Evolutionary conservation across 2,888 invertebrate genomes (phyloP), one percentile per base, ranked within the genome.

Genomic region (Caenorhabditis parvicauda): DNA sequence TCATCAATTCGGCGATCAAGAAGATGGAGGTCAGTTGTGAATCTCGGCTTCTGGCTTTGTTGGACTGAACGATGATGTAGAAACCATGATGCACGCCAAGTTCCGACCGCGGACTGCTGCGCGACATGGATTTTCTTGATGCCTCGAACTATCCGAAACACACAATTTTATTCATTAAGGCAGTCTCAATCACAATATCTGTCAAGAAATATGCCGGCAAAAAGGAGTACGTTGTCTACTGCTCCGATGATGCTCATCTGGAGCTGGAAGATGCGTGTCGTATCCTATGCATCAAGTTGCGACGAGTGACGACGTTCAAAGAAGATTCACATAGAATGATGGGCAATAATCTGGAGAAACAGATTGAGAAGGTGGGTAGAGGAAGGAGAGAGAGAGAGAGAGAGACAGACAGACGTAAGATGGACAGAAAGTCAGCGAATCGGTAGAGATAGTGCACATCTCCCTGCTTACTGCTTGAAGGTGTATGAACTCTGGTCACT

Each of bases 361-460:
- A 63, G 28, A 48, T 63, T 19, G 55, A 28, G 17, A 63, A 63
- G 21, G 46, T 46, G n/a, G n/a, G n/a, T n/a, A n/a, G n/a, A n/a
- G n/a, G n/a, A n/a, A n/a, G n/a, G n/a, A n/a, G n/a, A n/a, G n/a
- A n/a, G n/a, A n/a, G n/a, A n/a, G n/a, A n/a, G n/a, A n/a, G n/a
- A n/a, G n/a, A n/a, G n/a, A n/a, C n/a, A n/a, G n/a, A n/a, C n/a
- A n/a, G n/a, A n/a, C n/a, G n/a, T n/a, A n/a, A n/a, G n/a, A n/a
- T n/a, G n/a, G n/a, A n/a, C n/a, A n/a, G n/a, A n/a, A n/a, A n/a
- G n/a, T n/a, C n/a, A n/a, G n/a, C n/a, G n/a, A n/a, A n/a, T n/a
- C n/a, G n/a, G n/a, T n/a, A n/a, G n/a, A n/a, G n/a, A n/a, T n/a
- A n/a, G n/a, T n/a, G n/a, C n/a, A n/a, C n/a, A n/a, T n/a, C n/a